A percentile compares a stretch with the other conserved stretches of the same genome.
Conservation (phyloP, 2,888 invertebrate species). For the Prosopocoilus inquinatus region DNA sequence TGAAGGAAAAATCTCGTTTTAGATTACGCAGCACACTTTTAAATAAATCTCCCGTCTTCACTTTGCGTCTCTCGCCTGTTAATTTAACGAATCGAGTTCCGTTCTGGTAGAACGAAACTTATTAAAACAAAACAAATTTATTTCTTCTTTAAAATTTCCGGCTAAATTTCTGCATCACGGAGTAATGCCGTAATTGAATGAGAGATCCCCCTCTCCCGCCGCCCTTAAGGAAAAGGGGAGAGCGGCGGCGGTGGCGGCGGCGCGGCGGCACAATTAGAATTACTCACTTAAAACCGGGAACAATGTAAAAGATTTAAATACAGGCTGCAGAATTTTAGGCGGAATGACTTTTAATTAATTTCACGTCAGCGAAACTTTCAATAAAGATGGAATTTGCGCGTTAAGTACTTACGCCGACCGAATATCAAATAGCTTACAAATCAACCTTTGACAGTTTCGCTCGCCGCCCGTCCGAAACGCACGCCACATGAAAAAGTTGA, state of each 20-base stretch:
- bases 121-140: too few species aligned
- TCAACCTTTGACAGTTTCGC: conserved; percentile 19
- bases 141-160: too few species aligned
- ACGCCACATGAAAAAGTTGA: background rate
- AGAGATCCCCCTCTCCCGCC: background rate
- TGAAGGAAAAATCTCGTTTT: too few species aligned
- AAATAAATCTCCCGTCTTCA: too few species aligned
- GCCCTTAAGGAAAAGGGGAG: background rate
- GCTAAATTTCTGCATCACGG: too few species aligned
- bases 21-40: too few species aligned
- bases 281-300: conserved; percentile 4
- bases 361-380: conserved; percentile 39
- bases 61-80: too few species aligned
- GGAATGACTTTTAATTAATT: conserved; percentile 41
- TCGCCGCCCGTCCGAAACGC: conserved; percentile 3
- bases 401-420: conserved; percentile 35
- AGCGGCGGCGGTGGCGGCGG: background rate
- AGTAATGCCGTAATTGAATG: background rate
- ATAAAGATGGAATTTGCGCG: conserved; percentile 36
- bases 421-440: conserved; percentile 28
- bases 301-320: conserved; percentile 4
- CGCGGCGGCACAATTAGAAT: background rate
- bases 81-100: too few species aligned
- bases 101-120: too few species aligned
- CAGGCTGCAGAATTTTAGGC: background rate